These are phyloP conservation scores for Ridgeia piscesae DNA, from an alignment of 1,140 invertebrate species.

Conservation along the genomic window DNA sequence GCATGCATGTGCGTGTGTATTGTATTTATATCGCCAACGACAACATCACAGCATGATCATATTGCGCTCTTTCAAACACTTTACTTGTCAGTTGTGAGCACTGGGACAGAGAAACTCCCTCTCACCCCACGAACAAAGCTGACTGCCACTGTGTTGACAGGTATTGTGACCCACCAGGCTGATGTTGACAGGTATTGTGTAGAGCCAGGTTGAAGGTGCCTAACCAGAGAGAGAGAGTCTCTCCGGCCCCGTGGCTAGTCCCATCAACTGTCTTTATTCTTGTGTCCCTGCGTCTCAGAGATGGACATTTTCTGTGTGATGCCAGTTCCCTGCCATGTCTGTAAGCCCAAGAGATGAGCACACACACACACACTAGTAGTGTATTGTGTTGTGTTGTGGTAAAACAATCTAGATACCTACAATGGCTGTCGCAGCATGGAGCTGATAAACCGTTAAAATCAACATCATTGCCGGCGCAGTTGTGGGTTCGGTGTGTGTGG, in stretches of 20 bases:
- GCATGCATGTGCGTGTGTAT: neutral
- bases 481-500: neutral
- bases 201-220: neutral
- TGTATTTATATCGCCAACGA: neutral
- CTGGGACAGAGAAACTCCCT: neutral
- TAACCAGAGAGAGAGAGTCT: neutral
- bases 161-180: neutral
- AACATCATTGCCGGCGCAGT: neutral
- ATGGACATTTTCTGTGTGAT: neutral
- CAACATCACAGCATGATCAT: neutral
- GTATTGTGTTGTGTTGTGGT: neutral
- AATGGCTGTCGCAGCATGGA: neutral
- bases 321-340: neutral
- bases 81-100: neutral
- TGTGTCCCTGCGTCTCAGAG: neutral
- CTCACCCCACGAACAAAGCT: neutral
- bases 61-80: neutral
- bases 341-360: neutral
- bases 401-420: neutral
- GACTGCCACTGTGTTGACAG: neutral
- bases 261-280: neutral
- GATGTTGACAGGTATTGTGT: slow-evolving; percentile 1
- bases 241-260: neutral
- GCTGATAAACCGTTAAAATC: neutral
- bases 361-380: neutral